Percentiles rank a stretch among this genome's conserved stretches.
phyloP scores from a whole-genome alignment of 2,797 vertebrate species.

The Meda fulgida region DNA sequence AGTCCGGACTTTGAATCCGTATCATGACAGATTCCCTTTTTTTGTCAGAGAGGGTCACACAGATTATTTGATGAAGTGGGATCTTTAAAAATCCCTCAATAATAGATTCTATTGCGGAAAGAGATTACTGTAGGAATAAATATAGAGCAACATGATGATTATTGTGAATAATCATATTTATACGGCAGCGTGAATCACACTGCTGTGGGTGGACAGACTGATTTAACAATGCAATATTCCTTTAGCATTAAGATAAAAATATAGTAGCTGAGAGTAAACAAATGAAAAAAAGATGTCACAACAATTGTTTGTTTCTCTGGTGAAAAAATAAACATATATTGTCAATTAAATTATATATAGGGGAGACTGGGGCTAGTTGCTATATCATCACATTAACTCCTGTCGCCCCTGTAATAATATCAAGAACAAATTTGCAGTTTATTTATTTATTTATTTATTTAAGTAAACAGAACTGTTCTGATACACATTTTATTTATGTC shows the following conservation, averaged over 20 bases:
- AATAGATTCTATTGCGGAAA: conserved; percentile 45
- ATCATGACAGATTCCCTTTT: neutral
- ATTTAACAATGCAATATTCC: conserved; percentile 27
- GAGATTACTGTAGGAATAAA: conserved; percentile 20
- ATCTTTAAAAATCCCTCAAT: conserved; percentile 6
- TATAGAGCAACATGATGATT: conserved; percentile 40
- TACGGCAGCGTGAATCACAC: conserved; percentile 12
- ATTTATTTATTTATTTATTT: neutral
- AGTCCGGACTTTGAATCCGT: conserved; percentile 60
- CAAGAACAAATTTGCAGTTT: neutral
- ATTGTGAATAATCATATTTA: conserved; percentile 39
- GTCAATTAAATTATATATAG: neutral
- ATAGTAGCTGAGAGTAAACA: neutral
- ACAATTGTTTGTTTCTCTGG: neutral
- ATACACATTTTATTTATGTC: neutral
- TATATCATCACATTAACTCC: neutral
- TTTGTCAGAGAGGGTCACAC: conserved; percentile 28
- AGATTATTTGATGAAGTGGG: conserved; percentile 23
- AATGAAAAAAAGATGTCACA: neutral
- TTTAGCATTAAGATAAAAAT: neutral
- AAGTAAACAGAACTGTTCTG: neutral
- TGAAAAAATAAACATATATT: neutral
- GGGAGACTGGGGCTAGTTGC: neutral
- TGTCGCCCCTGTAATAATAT: neutral
- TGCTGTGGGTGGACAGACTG: conserved; percentile 33